Percentiles rank a stretch among this genome's conserved stretches.
These are phyloP conservation scores for Muscina levida DNA, from an alignment of 2,888 invertebrate genomes.

Conservation along the genomic window DNA sequence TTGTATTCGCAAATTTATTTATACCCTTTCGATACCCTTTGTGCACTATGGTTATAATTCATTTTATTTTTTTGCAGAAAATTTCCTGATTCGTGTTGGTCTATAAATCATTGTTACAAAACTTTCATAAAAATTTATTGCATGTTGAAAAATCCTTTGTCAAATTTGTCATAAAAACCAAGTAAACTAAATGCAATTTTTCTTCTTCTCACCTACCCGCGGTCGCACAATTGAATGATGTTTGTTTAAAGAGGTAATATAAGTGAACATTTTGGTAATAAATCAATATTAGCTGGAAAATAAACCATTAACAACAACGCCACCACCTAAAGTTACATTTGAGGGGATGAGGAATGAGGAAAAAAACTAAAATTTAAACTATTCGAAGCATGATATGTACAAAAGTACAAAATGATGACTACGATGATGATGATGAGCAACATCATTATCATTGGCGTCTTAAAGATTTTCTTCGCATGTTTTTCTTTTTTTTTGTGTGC, in stretches of 20 bases:
- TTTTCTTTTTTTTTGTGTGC: neutral
- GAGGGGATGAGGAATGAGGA: too few species aligned
- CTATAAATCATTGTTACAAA: conserved; percentile 29
- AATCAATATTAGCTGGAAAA: conserved; percentile 60
- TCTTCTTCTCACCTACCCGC: conserved; percentile 13
- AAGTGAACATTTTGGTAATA: conserved; percentile 52
- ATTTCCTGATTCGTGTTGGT: conserved; percentile 11
- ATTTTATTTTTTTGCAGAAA: conserved; percentile 7
- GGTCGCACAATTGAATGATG: conserved; percentile 26
- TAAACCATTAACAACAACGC: conserved; percentile 54
- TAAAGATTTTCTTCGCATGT: neutral
- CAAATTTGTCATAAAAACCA: conserved; percentile 32
- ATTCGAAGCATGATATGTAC: neutral
- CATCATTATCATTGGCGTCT: conserved; percentile 31
- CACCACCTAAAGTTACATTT: conserved; percentile 10
- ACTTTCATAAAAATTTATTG: conserved; percentile 42
- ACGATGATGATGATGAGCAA: conserved; percentile 36
- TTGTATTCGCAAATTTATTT: neutral
- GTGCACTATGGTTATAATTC: neutral
- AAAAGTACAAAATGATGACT: neutral
- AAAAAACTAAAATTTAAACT: too few species aligned
- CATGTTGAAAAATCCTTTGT: conserved; percentile 36
- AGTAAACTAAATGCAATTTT: conserved; percentile 22
- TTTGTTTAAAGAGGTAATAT: conserved; percentile 43
- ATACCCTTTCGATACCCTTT: neutral